Percentiles rank a stretch among this genome's conserved stretches.
Evolutionary conservation across 2,797 vertebrate genomes (phyloP).

Genomic region (Antennarius maculatus): DNA sequence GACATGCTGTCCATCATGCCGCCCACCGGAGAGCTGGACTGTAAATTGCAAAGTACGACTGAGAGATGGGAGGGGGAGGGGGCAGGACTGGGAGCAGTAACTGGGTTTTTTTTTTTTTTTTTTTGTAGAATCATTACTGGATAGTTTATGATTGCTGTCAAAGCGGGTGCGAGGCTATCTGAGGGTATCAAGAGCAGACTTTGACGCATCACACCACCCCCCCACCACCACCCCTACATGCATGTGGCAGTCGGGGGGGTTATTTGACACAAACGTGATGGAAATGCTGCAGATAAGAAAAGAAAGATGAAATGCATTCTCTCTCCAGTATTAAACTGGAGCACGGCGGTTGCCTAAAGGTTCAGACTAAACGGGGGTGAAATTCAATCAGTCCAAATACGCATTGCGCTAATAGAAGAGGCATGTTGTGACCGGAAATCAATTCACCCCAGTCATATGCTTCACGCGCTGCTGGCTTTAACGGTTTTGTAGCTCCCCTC

Average conservation of each 20-base stretch:
- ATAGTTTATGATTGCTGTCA: constrained; percentile 43
- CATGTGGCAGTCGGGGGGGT: not conserved
- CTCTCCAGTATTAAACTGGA: constrained; percentile 39
- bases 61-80: constrained; percentile 18
- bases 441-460: constrained; percentile 66
- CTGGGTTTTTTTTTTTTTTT: constrained; percentile 12
- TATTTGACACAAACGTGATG: constrained; percentile 29
- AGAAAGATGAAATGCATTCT: constrained; percentile 30
- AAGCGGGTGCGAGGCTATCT: constrained; percentile 13
- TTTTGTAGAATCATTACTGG: constrained; percentile 18
- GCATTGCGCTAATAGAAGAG: constrained; percentile 62
- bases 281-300: not conserved
- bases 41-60: constrained; percentile 40
- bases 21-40: constrained; percentile 89
- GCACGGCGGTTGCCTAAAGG: constrained; percentile 26
- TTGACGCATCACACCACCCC: too few relatives aligned
- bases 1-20: constrained; percentile 91
- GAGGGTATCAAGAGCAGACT: constrained; percentile 4
- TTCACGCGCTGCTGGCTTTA: constrained; percentile 60
- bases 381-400: constrained; percentile 62
- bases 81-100: not conserved
- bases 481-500: constrained; percentile 57
- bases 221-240: not conserved
- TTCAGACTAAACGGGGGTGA: constrained; percentile 38
- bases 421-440: constrained; percentile 72